phyloP scores from a whole-genome alignment of 2,113 vertebrate species.

The Melozone crissalis region DNA sequence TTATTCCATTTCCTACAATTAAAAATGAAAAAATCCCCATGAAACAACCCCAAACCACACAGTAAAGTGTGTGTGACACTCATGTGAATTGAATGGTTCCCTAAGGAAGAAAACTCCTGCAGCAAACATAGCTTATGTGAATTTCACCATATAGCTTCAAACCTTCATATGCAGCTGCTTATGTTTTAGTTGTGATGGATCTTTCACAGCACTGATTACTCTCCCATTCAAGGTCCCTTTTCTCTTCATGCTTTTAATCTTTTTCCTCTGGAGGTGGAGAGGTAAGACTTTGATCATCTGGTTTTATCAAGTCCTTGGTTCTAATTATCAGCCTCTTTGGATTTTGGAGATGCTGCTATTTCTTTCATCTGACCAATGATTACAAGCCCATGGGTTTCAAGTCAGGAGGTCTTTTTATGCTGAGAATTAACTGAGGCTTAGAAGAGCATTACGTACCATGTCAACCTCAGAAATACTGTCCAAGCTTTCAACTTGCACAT shows the following conservation, averaged over 20 bases:
- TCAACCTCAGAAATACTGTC: conserved; percentile 97
- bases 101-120: not conserved
- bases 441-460: conserved; percentile 80
- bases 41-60: not conserved
- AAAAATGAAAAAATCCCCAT: not conserved
- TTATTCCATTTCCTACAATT: not conserved
- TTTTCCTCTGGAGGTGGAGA: not conserved
- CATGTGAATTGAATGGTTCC: not conserved
- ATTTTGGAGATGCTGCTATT: not conserved
- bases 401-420: not conserved
- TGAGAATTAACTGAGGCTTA: not conserved
- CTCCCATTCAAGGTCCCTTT: not conserved
- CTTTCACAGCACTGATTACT: not conserved
- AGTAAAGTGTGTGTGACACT: not conserved
- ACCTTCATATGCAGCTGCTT: not conserved
- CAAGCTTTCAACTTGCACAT: conserved; percentile 94
- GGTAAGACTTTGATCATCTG: not conserved
- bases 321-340: not conserved
- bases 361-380: not conserved
- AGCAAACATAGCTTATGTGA: not conserved
- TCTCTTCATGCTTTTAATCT: not conserved
- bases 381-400: not conserved
- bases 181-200: not conserved
- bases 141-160: not conserved
- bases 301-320: not conserved